phyloP scores from a whole-genome alignment of 2,888 invertebrate species.

The Drosophila pseudotalamancana region DNA sequence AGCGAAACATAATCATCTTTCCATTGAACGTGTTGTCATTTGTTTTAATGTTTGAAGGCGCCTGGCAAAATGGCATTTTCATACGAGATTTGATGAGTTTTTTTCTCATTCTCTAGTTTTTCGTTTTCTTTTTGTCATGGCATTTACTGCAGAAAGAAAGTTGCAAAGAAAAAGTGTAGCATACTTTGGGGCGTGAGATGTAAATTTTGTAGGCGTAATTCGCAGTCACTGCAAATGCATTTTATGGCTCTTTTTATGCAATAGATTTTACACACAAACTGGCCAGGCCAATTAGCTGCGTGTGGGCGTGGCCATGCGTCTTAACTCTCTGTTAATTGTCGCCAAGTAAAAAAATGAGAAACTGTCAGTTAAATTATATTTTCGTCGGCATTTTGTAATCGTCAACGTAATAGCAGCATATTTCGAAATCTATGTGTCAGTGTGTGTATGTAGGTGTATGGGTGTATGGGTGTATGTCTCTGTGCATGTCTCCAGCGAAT shows the following conservation, averaged over 20 bases:
- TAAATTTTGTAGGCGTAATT: constrained; percentile 11
- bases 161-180: constrained; percentile 12
- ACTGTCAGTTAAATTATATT: constrained; percentile 73
- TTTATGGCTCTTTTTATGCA: constrained; percentile 50
- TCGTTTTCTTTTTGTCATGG: not conserved
- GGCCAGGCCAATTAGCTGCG: constrained; percentile 57
- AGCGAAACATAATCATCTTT: constrained; percentile 50
- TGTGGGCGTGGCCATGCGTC: constrained; percentile 37
- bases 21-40: constrained; percentile 69
- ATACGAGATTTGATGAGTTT: constrained; percentile 58
- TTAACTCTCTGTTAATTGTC: constrained; percentile 54
- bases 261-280: too few relatives aligned
- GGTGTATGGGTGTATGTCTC: constrained; percentile 26
- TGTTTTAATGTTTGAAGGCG: constrained; percentile 62
- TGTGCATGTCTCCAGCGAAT: constrained; percentile 69
- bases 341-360: constrained; percentile 50
- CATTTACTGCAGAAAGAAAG: not conserved
- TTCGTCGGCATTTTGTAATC: constrained; percentile 54
- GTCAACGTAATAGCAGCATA: constrained; percentile 47
- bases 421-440: constrained; percentile 24
- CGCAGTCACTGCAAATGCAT: constrained; percentile 72
- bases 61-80: constrained; percentile 45
- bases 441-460: not conserved
- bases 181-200: constrained; percentile 19
- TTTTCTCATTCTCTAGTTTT: not conserved